Conservation (phyloP, 53 echinoderm and acorn worm genomes). For the Apostichopus leukothele region DNA sequence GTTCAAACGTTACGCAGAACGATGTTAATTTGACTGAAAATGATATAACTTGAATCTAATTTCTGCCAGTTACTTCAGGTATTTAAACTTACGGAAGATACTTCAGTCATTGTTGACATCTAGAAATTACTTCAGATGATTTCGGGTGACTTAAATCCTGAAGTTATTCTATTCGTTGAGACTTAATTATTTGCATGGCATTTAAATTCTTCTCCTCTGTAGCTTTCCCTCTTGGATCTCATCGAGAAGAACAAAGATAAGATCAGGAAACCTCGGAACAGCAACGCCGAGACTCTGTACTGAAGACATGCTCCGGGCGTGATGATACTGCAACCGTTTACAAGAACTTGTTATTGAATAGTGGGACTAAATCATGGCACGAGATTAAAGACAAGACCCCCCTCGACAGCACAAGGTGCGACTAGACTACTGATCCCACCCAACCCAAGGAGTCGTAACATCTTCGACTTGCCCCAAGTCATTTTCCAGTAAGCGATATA, state of each 20-base stretch:
- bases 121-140: too few species aligned
- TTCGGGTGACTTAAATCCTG: too few species aligned
- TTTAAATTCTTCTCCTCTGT: background rate
- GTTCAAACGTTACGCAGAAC: too few species aligned
- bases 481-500: background rate
- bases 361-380: background rate
- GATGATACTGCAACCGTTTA: background rate
- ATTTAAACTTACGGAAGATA: too few species aligned
- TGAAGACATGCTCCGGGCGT: constrained; percentile 18
- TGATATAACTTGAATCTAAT: too few species aligned
- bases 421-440: background rate
- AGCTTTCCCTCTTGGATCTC: constrained; percentile 89
- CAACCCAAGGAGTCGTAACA: background rate
- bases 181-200: too few species aligned
- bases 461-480: background rate
- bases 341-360: background rate
- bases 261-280: constrained; percentile 89
- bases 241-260: constrained; percentile 97
- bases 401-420: background rate
- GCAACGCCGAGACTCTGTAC: constrained; percentile 89
- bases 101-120: too few species aligned
- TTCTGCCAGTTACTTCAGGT: too few species aligned
- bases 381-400: background rate
- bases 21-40: too few species aligned
- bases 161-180: too few species aligned